Evolutionary conservation across 2,113 vertebrate genomes (phyloP).

Genomic region (Marmota monax): DNA sequence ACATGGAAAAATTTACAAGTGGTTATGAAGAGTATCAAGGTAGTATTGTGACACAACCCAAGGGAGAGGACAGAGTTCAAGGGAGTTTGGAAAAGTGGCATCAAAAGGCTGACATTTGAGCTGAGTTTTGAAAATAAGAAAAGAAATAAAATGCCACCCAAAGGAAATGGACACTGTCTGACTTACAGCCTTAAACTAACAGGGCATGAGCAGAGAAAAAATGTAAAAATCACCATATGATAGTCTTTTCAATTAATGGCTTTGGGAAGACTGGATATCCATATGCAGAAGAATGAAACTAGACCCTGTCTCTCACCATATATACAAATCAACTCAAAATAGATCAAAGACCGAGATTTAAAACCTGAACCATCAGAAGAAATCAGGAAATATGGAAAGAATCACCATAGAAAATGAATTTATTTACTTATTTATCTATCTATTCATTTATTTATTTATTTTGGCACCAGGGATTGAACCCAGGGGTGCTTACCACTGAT

Average conservation of each 20-base stretch:
- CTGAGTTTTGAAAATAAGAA: constrained; percentile 13
- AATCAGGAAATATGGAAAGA: not conserved
- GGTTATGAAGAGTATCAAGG: not conserved
- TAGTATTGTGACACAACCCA: not conserved
- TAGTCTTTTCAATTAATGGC: not conserved
- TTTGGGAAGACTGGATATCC: not conserved
- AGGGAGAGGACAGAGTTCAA: constrained; percentile 14
- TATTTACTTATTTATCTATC: not conserved
- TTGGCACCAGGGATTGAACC: too few species aligned
- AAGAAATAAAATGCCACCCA: not conserved
- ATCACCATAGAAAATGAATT: not conserved
- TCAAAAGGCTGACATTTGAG: constrained; percentile 43
- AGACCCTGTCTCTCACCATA: not conserved
- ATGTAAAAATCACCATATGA: not conserved
- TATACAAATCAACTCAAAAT: not conserved
- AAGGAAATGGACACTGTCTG: constrained; percentile 18
- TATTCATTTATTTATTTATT: too few species aligned
- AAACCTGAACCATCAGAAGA: not conserved
- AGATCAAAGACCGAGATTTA: not conserved
- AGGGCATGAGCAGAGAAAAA: constrained; percentile 26
- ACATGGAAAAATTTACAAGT: constrained; percentile 20
- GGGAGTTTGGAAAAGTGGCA: not conserved
- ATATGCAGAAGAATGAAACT: not conserved
- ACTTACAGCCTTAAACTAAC: constrained; percentile 45
- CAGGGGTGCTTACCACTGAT: too few species aligned